phyloP scores from a whole-genome alignment of 2,888 invertebrate species.

The Drosophila recens region DNA sequence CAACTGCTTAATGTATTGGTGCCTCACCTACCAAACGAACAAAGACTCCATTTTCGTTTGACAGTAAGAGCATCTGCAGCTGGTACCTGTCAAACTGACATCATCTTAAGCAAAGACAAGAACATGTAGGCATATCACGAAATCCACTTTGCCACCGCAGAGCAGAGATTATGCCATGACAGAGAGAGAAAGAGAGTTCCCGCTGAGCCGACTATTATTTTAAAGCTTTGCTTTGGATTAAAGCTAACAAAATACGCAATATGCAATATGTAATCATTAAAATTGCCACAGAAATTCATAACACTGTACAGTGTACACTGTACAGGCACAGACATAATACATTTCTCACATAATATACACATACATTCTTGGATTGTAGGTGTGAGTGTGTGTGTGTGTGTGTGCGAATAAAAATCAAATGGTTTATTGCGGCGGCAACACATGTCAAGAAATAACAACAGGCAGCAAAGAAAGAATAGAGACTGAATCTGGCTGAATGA shows the following conservation, averaged over 20 bases:
- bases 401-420: constrained; percentile 63
- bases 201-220: constrained; percentile 43
- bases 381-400: neutral
- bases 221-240: constrained; percentile 46
- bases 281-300: constrained; percentile 62
- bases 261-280: constrained; percentile 55
- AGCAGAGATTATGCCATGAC: constrained; percentile 14
- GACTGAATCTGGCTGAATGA: neutral
- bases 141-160: constrained; percentile 56
- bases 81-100: constrained; percentile 20
- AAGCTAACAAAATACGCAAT: constrained; percentile 46
- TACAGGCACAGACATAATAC: constrained; percentile 23
- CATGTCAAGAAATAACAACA: constrained; percentile 64
- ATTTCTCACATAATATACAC: constrained; percentile 30
- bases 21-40: neutral
- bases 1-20: neutral
- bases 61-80: constrained; percentile 17
- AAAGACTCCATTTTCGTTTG: neutral
- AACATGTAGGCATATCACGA: constrained; percentile 32
- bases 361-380: constrained; percentile 11
- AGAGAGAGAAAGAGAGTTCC: neutral
- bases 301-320: constrained; percentile 31
- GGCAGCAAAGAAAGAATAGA: constrained; percentile 22
- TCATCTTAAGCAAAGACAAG: constrained; percentile 20
- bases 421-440: constrained; percentile 62